These are phyloP conservation scores for Drosophila albomicans DNA, from an alignment of 1,140 invertebrate genomes.

Conservation along the genomic window DNA sequence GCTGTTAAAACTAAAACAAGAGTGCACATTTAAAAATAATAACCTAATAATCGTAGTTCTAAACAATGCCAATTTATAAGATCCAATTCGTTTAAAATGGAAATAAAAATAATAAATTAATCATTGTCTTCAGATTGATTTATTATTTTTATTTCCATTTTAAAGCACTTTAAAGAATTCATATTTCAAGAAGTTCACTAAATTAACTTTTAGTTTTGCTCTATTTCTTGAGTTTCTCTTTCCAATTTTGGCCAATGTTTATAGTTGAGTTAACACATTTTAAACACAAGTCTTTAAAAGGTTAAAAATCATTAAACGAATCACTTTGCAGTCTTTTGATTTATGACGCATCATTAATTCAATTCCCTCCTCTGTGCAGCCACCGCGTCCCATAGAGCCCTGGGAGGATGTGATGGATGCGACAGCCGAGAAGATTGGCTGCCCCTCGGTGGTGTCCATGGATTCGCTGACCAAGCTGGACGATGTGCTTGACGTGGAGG, in stretches of 20 bases:
- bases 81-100: too few relatives aligned
- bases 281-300: not conserved
- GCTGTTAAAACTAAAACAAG: too few relatives aligned
- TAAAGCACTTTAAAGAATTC: too few relatives aligned
- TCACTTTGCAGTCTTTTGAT: not conserved
- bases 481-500: slow-evolving; percentile 76
- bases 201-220: not conserved
- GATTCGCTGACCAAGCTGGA: slow-evolving; percentile 70
- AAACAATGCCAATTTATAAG: too few relatives aligned
- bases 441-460: slow-evolving; percentile 85
- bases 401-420: slow-evolving; percentile 87
- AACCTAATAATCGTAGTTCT: too few relatives aligned
- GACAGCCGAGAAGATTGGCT: slow-evolving; percentile 86
- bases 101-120: too few relatives aligned
- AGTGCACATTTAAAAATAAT: too few relatives aligned
- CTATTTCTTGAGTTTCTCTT: not conserved
- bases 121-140: too few relatives aligned
- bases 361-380: slow-evolving; percentile 81
- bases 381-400: slow-evolving; percentile 86
- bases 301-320: not conserved
- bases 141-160: too few relatives aligned
- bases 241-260: not conserved
- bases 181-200: too few relatives aligned
- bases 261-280: not conserved
- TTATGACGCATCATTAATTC: not conserved